Conservation (phyloP, 2,888 invertebrate genomes). For the Orchesella flavescens region DNA sequence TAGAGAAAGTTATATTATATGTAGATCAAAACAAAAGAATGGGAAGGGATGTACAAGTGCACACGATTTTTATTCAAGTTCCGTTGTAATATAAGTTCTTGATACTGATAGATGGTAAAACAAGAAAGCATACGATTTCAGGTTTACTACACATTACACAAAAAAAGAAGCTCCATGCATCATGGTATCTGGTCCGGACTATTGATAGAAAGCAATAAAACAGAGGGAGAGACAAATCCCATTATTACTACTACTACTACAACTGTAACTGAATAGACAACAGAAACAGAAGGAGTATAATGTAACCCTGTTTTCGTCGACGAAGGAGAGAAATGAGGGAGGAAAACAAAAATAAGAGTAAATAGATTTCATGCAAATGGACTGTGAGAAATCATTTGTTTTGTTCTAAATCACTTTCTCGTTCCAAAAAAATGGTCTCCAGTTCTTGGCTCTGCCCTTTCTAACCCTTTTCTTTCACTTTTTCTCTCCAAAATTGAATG, state of each 20-base stretch:
- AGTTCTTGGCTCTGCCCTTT: neutral
- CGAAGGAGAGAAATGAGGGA: slow-evolving; percentile 23
- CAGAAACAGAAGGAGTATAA: slow-evolving; percentile 22
- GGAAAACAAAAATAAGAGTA: slow-evolving; percentile 43
- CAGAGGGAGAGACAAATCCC: slow-evolving; percentile 31
- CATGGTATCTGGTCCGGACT: neutral
- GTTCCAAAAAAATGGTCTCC: slow-evolving; percentile 46
- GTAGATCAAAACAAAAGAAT: slow-evolving; percentile 9
- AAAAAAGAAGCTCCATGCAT: neutral
- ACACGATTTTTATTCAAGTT: too few relatives aligned
- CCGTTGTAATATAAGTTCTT: too few relatives aligned
- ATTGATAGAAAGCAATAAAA: slow-evolving; percentile 41
- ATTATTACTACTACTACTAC: slow-evolving; percentile 23
- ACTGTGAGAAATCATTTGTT: slow-evolving; percentile 64
- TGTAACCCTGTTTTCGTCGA: slow-evolving; percentile 26
- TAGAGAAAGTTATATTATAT: slow-evolving; percentile 11
- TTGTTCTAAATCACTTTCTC: slow-evolving; percentile 62
- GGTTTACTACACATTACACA: too few relatives aligned
- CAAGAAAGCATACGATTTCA: too few relatives aligned
- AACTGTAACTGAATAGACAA: slow-evolving; percentile 9
- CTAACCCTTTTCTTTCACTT: slow-evolving; percentile 40
- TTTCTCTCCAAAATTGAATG: slow-evolving; percentile 44
- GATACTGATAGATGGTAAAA: too few relatives aligned
- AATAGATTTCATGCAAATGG: slow-evolving; percentile 63
- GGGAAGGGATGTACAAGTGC: too few relatives aligned